Evolutionary conservation across 2,888 invertebrate species (phyloP), one percentile per base, ranked within the genome.

Genomic region (Eupithecia subfuscata): DNA sequence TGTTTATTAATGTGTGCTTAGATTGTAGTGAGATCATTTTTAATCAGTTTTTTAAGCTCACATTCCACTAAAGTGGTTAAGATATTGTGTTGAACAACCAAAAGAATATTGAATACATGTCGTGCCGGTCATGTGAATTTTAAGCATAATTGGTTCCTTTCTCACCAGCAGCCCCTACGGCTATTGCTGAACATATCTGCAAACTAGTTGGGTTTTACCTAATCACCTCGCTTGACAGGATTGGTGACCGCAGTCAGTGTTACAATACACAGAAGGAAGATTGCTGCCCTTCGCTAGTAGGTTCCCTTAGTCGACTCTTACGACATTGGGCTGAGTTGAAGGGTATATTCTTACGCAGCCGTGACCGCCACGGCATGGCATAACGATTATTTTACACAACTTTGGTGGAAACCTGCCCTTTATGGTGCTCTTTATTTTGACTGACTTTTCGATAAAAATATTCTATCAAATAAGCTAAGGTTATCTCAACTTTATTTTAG

Each of bases 401-500:
- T 25, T 60, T 12, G 8, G 60, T 60, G 60, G 60, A 56, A 5
- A 22, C 6, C 14, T 22, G 60, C 60, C 60, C 60, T 71, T 68
- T 71, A 70, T 71, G 76, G 73, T 73, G 76, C 73, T 75, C 70
- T 65, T 71, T 74, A 52, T 60, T 73, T 56, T 52, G 48, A 68
- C 68, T 68, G 56, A 70, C 52, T 72, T 70, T 76, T 71, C 45
- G 48, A 70, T 34, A 56, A 43, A 37, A 75, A 56, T 70, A 64
- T 60, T 68, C 22, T 68, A 68, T n/a, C 16, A n/a, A 25, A 1
- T 68, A 43, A 68, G 14, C 68, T 45, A 68, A 68, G 7, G 43
- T 22, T 37, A 65, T 37, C 6, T 64, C 14, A 14, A 43, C n/a
- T 22, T 67, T 40, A 68, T 43, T 40, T 22, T 25, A 68, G 25